Conservation (phyloP, 2,888 invertebrate genomes). For the Cephus rjabovi region DNA sequence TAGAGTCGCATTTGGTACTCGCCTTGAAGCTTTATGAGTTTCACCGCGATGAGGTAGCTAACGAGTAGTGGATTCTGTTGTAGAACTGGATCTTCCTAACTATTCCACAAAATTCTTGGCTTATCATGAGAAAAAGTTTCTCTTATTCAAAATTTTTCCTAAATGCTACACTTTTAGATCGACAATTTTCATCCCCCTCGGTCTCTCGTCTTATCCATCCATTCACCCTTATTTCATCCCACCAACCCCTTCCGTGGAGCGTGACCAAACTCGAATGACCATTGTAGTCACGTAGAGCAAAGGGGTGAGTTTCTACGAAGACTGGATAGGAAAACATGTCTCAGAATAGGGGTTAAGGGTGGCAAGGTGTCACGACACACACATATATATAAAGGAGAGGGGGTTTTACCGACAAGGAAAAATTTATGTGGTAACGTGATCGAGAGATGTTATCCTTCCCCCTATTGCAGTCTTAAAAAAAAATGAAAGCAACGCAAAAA, state of each 20-base stretch:
- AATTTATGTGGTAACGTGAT: too few relatives aligned
- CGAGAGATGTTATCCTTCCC: too few relatives aligned
- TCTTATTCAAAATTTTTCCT: too few relatives aligned
- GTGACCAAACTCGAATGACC: constrained; percentile 23
- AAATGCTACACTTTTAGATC: too few relatives aligned
- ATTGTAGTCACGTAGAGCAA: constrained; percentile 21
- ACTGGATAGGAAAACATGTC: too few relatives aligned
- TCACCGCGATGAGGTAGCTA: constrained; percentile 1
- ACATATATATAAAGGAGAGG: not conserved
- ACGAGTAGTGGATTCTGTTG: constrained; percentile 16
- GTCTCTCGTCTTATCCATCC: constrained; percentile 8
- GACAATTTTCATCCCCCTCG: too few relatives aligned
- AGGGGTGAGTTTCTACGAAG: not conserved
- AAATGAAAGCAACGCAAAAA: too few relatives aligned
- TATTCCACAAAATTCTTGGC: too few relatives aligned
- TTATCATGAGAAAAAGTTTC: too few relatives aligned
- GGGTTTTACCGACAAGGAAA: too few relatives aligned
- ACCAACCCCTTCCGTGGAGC: constrained; percentile 7
- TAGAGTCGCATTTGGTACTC: not conserved
- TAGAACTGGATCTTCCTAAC: not conserved
- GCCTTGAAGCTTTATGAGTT: constrained; percentile 2
- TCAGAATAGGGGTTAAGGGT: too few relatives aligned
- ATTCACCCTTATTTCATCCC: not conserved
- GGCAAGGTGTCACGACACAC: not conserved
- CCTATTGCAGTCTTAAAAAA: too few relatives aligned